Base-by-base conservation (phyloP, 2,888 invertebrate species). In the Lasioglossum oenotherae region DNA sequence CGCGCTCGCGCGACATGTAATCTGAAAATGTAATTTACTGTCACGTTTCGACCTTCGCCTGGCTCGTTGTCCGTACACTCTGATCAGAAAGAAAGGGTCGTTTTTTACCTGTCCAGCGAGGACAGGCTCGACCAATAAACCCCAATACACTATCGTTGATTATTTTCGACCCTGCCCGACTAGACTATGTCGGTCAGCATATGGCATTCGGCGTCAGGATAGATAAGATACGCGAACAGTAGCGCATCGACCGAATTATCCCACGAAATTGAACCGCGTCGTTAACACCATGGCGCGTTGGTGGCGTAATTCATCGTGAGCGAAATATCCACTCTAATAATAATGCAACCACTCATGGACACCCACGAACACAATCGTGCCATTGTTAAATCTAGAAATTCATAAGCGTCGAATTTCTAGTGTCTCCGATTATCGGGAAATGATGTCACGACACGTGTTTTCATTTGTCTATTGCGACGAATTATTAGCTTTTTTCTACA, bases 221-320 rank as follows among this genome's bases (percentile, higher is more conserved):
- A 84, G 74, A 84, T 84, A 75, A 84, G 78, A 84, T 84, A 84
- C 71, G 35, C 41, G 35, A 53, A 57, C 23, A 41, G 4, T 64
- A 82, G 23, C 44, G 60, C 78, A 67, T 74, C 74, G 84, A 69
- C 57, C 31, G n/a, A 84, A 84, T 78, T 84, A 74, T 84, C 57
- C 35, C 6, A 14, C 23, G 41, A 49, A 84, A 74, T 71, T 71
- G 60, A 71, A 78, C 73, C 84, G 16, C 23, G 23, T 23, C 23
- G 2, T 73, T 64, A 76, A 46, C 44, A 71, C 57, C 83, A 74
- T 77, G 73, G 27, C 57, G 53, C 1, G 2, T 10, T 0, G 4
- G n/a, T 69, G 72, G 44, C 57, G 44, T 46, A 77, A 78, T 27
- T 12, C 41, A 8, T 8, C 19, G 57, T 74, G 8, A 6, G 38